phyloP scores from a whole-genome alignment of 2,113 vertebrate genomes.

The Gymnorhina tibicen region DNA sequence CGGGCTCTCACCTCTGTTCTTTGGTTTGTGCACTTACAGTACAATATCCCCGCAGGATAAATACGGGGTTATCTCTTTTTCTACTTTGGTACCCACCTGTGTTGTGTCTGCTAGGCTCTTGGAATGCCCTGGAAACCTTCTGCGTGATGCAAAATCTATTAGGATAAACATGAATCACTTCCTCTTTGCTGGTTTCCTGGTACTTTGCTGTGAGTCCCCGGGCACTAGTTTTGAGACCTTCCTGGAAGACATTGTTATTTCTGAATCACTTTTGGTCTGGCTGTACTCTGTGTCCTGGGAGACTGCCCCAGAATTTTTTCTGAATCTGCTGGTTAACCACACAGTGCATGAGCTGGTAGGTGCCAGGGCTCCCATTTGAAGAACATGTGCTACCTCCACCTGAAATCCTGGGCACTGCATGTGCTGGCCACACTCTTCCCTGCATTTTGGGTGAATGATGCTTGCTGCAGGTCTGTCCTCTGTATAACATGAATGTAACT shows the following conservation, averaged over 20 bases:
- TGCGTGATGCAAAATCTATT: not conserved
- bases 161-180: not conserved
- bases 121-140: not conserved
- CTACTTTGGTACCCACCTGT: not conserved
- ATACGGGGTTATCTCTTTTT: not conserved
- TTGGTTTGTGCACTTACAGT: not conserved
- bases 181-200: not conserved
- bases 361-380: not conserved
- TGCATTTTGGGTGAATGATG: not conserved
- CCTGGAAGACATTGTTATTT: conserved; percentile 3
- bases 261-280: not conserved
- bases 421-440: accelerated
- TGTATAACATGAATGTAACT: not conserved
- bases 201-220: not conserved
- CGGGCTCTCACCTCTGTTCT: not conserved
- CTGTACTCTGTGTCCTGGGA: not conserved
- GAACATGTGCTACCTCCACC: not conserved
- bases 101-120: not conserved
- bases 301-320: not conserved
- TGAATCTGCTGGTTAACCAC: not conserved
- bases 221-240: not conserved
- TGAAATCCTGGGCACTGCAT: not conserved
- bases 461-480: not conserved
- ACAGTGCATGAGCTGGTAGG: not conserved
- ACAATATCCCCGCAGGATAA: not conserved